Evolutionary conservation across 1,140 invertebrate species (phyloP).

Genomic region (Eumeta japonica): DNA sequence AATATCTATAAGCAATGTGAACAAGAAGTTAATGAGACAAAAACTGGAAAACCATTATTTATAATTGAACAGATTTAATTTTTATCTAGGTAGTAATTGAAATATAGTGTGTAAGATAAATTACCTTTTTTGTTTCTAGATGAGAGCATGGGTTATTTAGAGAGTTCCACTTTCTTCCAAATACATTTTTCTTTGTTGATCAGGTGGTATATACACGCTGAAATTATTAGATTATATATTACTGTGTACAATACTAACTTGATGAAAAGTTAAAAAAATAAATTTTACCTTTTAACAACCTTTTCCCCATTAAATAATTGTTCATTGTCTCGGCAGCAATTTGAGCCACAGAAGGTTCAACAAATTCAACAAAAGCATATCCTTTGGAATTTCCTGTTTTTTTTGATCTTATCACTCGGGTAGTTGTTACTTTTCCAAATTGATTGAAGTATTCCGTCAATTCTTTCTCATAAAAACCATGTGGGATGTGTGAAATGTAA

Average conservation of each 20-base stretch:
- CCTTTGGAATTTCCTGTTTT: slow-evolving; percentile 78
- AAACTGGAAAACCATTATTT: slow-evolving; percentile 6
- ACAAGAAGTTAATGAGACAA: no score
- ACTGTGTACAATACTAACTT: slow-evolving; percentile 1
- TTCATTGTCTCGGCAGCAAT: slow-evolving; percentile 96
- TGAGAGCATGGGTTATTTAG: slow-evolving; percentile 26
- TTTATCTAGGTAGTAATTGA: no score
- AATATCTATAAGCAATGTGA: no score
- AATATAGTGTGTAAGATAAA: no score
- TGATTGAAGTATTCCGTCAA: slow-evolving; percentile 84
- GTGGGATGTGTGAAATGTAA: slow-evolving; percentile 82
- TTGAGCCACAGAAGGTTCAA: slow-evolving; percentile 80
- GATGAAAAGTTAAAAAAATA: slow-evolving; percentile 3
- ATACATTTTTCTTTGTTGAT: slow-evolving; percentile 31
- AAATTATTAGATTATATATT: slow-evolving; percentile 4
- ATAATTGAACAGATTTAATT: slow-evolving; percentile 3
- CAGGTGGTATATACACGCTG: slow-evolving; percentile 39
- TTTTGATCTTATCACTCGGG: slow-evolving; percentile 74
- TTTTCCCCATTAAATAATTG: slow-evolving; percentile 85
- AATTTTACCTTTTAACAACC: slow-evolving; percentile 48
- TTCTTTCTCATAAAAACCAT: slow-evolving; percentile 91
- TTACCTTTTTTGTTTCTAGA: slow-evolving; percentile 35
- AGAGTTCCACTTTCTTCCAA: slow-evolving; percentile 36
- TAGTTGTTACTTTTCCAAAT: slow-evolving; percentile 79
- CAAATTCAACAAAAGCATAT: slow-evolving; percentile 88